These are phyloP conservation scores for Caenorhabditis panamensis DNA, from an alignment of 2,888 invertebrate species.

Conservation along the genomic window DNA sequence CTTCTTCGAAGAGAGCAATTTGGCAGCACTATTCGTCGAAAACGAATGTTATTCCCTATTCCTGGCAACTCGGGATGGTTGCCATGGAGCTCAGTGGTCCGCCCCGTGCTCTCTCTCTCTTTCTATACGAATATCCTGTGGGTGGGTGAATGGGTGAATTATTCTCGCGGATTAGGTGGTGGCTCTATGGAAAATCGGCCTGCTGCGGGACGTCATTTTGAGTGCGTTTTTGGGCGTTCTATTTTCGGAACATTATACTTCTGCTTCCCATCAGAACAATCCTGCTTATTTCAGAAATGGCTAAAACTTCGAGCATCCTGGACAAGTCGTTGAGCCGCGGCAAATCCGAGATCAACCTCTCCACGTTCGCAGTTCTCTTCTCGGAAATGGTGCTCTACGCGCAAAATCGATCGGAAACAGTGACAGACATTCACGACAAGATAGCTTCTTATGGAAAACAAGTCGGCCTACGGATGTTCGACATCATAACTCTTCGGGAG, in stretches of 20 bases:
- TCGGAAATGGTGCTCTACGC: constrained; percentile 99
- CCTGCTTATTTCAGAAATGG: constrained; percentile 44
- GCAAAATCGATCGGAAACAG: constrained; percentile 91
- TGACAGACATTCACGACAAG: constrained; percentile 94
- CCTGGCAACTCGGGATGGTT: constrained; percentile 20
- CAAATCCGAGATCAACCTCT: constrained; percentile 79
- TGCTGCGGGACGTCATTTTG: neutral
- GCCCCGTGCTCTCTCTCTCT: constrained; percentile 11
- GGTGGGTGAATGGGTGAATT: constrained; percentile 1
- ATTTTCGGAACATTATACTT: no score
- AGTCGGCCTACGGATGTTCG: constrained; percentile 94
- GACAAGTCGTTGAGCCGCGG: constrained; percentile 80
- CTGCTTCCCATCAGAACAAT: no score
- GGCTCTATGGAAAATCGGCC: neutral
- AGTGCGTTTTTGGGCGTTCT: neutral
- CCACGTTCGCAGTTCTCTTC: constrained; percentile 92
- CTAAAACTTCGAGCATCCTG: constrained; percentile 75
- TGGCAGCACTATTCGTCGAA: no score
- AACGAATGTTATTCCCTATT: no score
- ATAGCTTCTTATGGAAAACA: constrained; percentile 94
- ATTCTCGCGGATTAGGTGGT: neutral
- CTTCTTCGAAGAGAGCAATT: no score
- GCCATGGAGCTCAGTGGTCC: constrained; percentile 25
- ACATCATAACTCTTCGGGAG: constrained; percentile 94
- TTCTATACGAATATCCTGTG: constrained; percentile 1